Evolutionary conservation across 2,113 vertebrate genomes (phyloP).

Genomic region (Dicerorhinus sumatrensis): DNA sequence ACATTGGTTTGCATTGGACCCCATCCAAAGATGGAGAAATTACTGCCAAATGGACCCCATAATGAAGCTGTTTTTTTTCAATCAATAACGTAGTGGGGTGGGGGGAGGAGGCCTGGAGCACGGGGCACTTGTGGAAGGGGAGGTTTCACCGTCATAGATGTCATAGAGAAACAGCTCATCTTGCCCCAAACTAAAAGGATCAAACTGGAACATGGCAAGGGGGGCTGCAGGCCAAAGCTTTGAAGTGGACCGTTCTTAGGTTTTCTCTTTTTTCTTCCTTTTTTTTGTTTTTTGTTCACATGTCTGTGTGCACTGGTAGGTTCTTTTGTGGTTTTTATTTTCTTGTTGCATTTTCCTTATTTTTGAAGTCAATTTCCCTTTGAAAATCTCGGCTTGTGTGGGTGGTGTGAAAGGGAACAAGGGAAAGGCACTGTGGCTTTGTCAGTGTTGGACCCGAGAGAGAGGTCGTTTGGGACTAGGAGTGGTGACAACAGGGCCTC

Average conservation of each 20-base stretch:
- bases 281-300: background rate
- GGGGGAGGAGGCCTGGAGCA: too few species aligned
- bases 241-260: background rate
- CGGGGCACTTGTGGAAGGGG: background rate
- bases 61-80: background rate
- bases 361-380: conserved; percentile 22
- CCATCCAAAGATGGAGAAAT: background rate
- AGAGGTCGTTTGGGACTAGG: background rate
- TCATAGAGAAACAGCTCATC: background rate
- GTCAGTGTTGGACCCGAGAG: background rate
- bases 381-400: background rate
- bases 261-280: background rate
- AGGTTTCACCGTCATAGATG: background rate
- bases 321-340: background rate
- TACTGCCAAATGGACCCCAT: conserved; percentile 36
- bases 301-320: background rate
- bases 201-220: fast-evolving
- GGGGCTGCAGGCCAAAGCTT: background rate
- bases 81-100: background rate
- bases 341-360: background rate
- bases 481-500: background rate
- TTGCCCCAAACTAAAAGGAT: background rate
- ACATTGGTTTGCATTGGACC: background rate
- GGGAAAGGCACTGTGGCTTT: background rate
- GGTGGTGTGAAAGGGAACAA: background rate